These are phyloP conservation scores for Lampropteryx suffumata DNA, from an alignment of 2,888 invertebrate genomes.

Conservation along the genomic window DNA sequence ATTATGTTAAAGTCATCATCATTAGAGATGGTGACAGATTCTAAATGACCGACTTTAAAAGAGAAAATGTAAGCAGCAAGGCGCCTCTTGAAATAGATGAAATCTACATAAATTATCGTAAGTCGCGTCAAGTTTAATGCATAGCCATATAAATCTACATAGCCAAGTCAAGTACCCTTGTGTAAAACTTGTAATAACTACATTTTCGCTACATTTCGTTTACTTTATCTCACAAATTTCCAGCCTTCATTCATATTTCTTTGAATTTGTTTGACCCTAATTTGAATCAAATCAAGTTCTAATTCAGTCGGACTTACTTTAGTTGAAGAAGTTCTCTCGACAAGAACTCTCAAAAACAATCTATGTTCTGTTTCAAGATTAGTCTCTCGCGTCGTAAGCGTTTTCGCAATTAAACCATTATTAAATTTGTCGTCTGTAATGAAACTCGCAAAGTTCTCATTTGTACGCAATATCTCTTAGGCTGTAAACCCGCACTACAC, in stretches of 20 bases:
- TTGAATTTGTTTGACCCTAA: slow-evolving; percentile 5
- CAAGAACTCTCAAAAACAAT: slow-evolving; percentile 11
- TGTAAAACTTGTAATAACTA: too few species aligned
- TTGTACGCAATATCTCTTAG: slow-evolving; percentile 7
- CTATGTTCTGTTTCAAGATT: slow-evolving; percentile 12
- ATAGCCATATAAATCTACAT: not conserved
- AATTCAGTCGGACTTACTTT: slow-evolving; percentile 9
- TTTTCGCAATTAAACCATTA: slow-evolving; percentile 16
- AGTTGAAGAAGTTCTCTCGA: slow-evolving; percentile 17
- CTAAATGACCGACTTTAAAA: slow-evolving; percentile 22
- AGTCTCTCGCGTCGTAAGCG: slow-evolving; percentile 7
- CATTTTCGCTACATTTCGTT: too few species aligned
- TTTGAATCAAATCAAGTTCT: slow-evolving; percentile 15
- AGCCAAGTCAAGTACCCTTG: not conserved
- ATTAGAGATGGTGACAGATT: slow-evolving; percentile 9
- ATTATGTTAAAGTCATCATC: not conserved
- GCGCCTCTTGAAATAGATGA: slow-evolving; percentile 12
- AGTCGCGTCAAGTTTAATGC: slow-evolving; percentile 8
- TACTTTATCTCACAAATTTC: too few species aligned
- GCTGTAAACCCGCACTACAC: slow-evolving; percentile 17
- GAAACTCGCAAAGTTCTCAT: slow-evolving; percentile 16
- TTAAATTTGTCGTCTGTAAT: slow-evolving; percentile 11
- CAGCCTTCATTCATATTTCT: too few species aligned
- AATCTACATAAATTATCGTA: slow-evolving; percentile 28
- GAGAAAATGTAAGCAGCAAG: slow-evolving; percentile 27